Evolutionary conservation across 2,888 invertebrate genomes (phyloP).

Genomic region (Dinocampus coccinellae): DNA sequence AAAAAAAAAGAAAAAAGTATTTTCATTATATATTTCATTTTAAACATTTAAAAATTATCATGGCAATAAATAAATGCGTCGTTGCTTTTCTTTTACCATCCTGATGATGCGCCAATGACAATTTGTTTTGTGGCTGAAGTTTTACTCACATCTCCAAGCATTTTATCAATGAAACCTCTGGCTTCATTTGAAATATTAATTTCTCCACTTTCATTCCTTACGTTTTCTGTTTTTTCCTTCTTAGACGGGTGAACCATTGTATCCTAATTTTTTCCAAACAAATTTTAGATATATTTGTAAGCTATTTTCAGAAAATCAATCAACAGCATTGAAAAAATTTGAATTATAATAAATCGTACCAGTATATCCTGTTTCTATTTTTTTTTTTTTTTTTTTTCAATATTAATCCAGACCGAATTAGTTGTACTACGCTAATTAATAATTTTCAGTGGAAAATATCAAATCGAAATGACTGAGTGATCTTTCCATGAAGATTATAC

Average conservation of each 20-base stretch:
- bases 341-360: neutral
- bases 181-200: constrained; percentile 72
- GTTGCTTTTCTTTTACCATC: constrained; percentile 86
- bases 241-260: constrained; percentile 58
- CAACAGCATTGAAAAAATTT: neutral
- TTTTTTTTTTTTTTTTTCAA: no score
- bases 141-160: constrained; percentile 85
- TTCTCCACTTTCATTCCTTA: constrained; percentile 67
- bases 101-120: constrained; percentile 86
- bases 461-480: neutral
- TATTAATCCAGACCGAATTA: neutral
- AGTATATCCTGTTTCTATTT: neutral
- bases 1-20: constrained; percentile 14
- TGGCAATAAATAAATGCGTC: no score
- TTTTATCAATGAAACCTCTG: constrained; percentile 79
- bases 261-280: constrained; percentile 6
- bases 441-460: neutral
- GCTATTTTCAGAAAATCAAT: no score
- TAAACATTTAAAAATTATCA: no score
- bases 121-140: constrained; percentile 90
- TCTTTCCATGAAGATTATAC: neutral
- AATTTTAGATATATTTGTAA: no score
- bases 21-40: neutral
- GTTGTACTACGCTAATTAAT: neutral
- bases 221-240: constrained; percentile 60